These are phyloP conservation scores for Peromyscus californicus DNA, from an alignment of 2,113 vertebrate species.

Conservation along the genomic window DNA sequence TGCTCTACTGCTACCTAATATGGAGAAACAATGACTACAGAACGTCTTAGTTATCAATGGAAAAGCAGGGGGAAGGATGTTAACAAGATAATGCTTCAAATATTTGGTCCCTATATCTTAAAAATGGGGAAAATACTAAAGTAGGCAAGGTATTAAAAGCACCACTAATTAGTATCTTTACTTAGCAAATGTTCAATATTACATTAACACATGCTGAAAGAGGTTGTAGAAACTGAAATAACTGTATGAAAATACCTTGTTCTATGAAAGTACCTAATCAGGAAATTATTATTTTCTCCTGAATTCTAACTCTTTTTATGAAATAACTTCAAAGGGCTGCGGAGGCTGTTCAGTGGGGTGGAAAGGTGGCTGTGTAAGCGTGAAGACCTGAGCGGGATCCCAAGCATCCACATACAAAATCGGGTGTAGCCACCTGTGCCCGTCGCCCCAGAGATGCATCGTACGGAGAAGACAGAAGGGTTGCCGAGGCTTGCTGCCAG, in stretches of 20 bases:
- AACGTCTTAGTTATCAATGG: not conserved
- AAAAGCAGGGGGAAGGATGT: not conserved
- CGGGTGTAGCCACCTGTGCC: no score
- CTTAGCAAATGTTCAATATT: not conserved
- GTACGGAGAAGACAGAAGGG: not conserved
- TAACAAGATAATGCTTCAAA: not conserved
- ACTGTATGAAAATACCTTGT: no score
- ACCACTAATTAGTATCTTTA: not conserved
- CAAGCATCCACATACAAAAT: not conserved
- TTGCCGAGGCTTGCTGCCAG: not conserved
- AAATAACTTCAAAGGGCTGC: not conserved
- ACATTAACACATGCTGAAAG: not conserved
- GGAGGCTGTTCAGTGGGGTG: no score
- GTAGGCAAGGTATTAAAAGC: not conserved
- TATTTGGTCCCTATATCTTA: not conserved
- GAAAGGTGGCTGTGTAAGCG: not conserved
- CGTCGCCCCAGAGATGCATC: no score
- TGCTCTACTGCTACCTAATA: not conserved
- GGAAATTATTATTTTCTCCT: not conserved
- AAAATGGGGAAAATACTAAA: not conserved
- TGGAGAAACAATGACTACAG: not conserved
- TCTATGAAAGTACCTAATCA: not conserved
- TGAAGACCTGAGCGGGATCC: accelerated
- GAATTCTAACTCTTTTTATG: not conserved
- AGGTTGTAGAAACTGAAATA: not conserved